A percentile compares a stretch with the other conserved stretches of the same genome.
These are phyloP conservation scores for Conus canariensis DNA, from an alignment of 2,888 invertebrate genomes.

Conservation along the genomic window DNA sequence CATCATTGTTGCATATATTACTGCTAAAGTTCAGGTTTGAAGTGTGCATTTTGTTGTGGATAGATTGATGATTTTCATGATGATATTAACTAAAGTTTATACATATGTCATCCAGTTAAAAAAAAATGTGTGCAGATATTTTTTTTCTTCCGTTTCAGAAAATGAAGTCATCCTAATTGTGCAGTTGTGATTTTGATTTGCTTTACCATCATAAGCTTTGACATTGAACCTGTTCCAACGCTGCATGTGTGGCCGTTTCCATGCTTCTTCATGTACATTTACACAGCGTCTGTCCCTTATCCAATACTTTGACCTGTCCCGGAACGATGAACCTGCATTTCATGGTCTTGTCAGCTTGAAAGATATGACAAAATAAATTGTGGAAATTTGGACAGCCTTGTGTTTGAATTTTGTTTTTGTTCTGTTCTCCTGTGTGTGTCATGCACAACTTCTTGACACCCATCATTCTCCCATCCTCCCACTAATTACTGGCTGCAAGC, in stretches of 20 bases:
- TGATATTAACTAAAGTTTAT: no score
- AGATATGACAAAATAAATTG: neutral
- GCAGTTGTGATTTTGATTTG: no score
- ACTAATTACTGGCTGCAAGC: no score
- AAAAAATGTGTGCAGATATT: no score
- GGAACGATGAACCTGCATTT: constrained; percentile 7
- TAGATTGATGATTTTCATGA: no score
- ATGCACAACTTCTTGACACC: no score
- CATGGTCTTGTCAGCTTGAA: constrained; percentile 1
- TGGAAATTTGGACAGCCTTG: neutral
- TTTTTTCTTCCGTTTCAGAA: no score
- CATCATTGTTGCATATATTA: neutral
- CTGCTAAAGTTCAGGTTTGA: neutral
- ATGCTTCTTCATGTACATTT: neutral
- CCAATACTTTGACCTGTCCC: neutral
- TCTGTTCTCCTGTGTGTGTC: neutral
- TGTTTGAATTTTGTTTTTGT: neutral
- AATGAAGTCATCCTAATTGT: no score
- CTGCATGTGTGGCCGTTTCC: neutral
- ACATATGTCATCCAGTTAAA: no score
- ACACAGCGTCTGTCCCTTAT: neutral
- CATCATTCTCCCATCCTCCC: no score
- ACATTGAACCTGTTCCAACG: no score
- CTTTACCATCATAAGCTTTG: no score
- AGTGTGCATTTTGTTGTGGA: neutral